phyloP scores from a whole-genome alignment of 2,888 invertebrate species.

The Glyphotaelius pellucidus region DNA sequence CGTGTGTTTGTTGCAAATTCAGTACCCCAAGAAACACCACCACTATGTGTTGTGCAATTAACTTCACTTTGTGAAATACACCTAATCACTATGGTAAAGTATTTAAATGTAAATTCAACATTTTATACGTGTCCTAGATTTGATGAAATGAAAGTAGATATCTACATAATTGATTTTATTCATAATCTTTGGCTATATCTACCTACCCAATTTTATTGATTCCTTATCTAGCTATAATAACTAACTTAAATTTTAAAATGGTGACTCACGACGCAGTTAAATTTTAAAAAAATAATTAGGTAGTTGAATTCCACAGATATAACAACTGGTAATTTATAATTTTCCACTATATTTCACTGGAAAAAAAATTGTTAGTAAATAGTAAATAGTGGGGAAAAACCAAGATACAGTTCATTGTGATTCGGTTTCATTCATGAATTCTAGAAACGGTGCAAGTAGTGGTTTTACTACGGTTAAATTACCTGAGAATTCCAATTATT shows the following conservation, averaged over 20 bases:
- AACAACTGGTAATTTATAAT: neutral
- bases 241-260: neutral
- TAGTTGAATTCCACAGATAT: neutral
- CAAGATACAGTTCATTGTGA: neutral
- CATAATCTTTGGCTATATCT: too few species aligned
- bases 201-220: too few species aligned
- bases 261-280: neutral
- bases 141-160: too few species aligned
- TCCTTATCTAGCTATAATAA: too few species aligned
- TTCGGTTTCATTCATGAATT: slow-evolving; percentile 25
- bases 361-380: neutral
- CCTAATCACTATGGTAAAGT: too few species aligned
- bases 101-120: too few species aligned
- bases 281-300: neutral
- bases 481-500: slow-evolving; percentile 38
- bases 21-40: too few species aligned
- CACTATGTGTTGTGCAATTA: too few species aligned
- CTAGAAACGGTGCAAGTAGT: neutral
- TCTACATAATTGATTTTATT: too few species aligned
- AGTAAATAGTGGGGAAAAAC: neutral
- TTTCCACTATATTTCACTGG: neutral
- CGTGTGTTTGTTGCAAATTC: too few species aligned
- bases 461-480: slow-evolving; percentile 27
- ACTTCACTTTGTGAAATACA: too few species aligned
- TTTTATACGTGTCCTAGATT: too few species aligned